These are phyloP conservation scores for Drosophila teissieri DNA, from an alignment of 1,140 invertebrate species.

Conservation along the genomic window DNA sequence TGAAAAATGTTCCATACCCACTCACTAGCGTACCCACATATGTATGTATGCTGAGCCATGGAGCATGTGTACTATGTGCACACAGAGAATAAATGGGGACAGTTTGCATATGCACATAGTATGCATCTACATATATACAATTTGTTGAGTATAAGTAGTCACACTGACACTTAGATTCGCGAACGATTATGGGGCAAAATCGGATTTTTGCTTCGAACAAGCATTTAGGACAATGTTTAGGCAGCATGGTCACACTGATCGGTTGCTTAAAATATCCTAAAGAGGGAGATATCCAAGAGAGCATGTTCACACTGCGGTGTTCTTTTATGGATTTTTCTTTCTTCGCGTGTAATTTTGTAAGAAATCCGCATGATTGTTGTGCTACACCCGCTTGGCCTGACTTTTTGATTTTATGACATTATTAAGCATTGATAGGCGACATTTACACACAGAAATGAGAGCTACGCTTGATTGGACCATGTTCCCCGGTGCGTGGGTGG, in stretches of 20 bases:
- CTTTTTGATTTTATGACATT: conserved; percentile 67
- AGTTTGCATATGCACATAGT: background rate
- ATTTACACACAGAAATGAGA: conserved; percentile 34
- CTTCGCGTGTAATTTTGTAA: background rate
- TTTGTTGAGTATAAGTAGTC: background rate
- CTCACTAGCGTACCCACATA: conserved; percentile 7
- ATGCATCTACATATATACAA: background rate
- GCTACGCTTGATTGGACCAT: conserved; percentile 33
- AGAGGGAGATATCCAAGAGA: too few species aligned
- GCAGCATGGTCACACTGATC: background rate
- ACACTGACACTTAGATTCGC: background rate
- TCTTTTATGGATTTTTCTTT: background rate
- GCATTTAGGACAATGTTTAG: background rate
- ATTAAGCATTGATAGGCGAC: conserved; percentile 70
- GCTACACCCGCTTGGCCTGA: conserved; percentile 9
- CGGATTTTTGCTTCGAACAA: background rate
- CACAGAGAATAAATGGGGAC: conserved; percentile 1
- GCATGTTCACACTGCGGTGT: background rate
- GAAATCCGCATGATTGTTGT: conserved; percentile 35
- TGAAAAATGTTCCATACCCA: conserved; percentile 31
- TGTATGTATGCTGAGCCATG: conserved; percentile 15
- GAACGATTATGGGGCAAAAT: background rate
- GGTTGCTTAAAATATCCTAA: background rate
- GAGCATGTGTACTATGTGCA: conserved; percentile 1
- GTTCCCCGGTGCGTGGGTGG: conserved; percentile 1